phyloP scores from a whole-genome alignment of 2,888 invertebrate species.

The Cephus rjabovi region DNA sequence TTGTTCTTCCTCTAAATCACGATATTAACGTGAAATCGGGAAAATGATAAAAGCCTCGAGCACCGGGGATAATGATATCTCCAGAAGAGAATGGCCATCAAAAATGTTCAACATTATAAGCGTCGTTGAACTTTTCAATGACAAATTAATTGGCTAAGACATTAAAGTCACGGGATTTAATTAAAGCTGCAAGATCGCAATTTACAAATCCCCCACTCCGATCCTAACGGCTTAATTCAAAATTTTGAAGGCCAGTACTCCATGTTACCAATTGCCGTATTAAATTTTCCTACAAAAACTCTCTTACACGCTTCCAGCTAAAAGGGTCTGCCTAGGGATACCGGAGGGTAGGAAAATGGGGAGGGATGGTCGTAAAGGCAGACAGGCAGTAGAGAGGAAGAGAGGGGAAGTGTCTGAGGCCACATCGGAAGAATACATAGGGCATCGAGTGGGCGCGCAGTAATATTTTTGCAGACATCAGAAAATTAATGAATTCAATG shows the following conservation, averaged over 20 bases:
- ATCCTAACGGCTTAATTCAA: not conserved
- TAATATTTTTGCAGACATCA: constrained; percentile 9
- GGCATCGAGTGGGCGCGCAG: not conserved
- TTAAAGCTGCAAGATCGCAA: no score
- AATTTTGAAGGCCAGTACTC: not conserved
- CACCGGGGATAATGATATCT: constrained; percentile 12
- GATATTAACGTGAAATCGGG: constrained; percentile 39
- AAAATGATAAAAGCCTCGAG: constrained; percentile 45
- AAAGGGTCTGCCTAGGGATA: not conserved
- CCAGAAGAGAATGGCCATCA: not conserved
- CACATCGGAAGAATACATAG: not conserved
- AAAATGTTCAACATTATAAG: not conserved
- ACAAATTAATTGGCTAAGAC: not conserved
- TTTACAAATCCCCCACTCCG: no score
- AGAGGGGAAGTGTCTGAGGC: not conserved
- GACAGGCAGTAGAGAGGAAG: not conserved
- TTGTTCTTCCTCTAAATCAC: constrained; percentile 17
- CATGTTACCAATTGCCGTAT: not conserved
- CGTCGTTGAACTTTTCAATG: not conserved
- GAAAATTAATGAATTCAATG: constrained; percentile 34
- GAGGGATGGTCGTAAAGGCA: not conserved
- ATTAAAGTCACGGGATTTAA: not conserved
- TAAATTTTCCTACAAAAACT: not conserved
- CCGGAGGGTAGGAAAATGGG: not conserved
- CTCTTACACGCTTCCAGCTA: not conserved